Evolutionary conservation across 2,888 invertebrate species (phyloP).

Genomic region (Tolmerus cingulatus): DNA sequence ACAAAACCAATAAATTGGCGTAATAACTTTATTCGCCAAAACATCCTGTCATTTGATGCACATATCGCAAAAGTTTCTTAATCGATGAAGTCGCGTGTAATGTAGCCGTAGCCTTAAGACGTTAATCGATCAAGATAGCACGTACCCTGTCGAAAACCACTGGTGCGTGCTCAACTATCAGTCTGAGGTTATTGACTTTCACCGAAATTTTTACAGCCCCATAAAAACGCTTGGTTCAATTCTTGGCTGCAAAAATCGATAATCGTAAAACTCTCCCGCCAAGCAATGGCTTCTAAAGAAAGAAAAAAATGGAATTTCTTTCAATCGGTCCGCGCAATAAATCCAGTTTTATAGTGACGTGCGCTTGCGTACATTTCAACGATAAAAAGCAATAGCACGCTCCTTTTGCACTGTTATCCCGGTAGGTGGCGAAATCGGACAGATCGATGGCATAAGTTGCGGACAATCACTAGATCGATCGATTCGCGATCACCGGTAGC

Average conservation of each 20-base stretch:
- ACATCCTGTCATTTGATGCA: not conserved
- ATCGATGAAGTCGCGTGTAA: not conserved
- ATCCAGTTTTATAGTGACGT: slow-evolving; percentile 10
- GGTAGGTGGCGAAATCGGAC: not conserved
- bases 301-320: not conserved
- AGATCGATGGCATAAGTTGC: not conserved
- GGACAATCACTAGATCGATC: not conserved
- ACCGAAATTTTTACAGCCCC: not conserved
- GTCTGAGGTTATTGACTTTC: not conserved
- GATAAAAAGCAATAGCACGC: slow-evolving; percentile 14
- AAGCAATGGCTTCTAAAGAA: not conserved
- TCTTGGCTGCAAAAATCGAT: not conserved
- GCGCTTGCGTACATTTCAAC: not conserved
- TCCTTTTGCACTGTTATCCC: not conserved
- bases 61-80: not conserved
- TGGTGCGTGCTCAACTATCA: not conserved
- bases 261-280: not conserved
- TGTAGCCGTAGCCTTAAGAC: not conserved
- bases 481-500: slow-evolving; percentile 2
- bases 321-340: not conserved
- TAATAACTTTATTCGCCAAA: not conserved
- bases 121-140: not conserved
- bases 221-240: not conserved
- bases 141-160: not conserved
- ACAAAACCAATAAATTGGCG: not conserved